phyloP scores from a whole-genome alignment of 2,888 invertebrate species.

The Dioctria linearis region DNA sequence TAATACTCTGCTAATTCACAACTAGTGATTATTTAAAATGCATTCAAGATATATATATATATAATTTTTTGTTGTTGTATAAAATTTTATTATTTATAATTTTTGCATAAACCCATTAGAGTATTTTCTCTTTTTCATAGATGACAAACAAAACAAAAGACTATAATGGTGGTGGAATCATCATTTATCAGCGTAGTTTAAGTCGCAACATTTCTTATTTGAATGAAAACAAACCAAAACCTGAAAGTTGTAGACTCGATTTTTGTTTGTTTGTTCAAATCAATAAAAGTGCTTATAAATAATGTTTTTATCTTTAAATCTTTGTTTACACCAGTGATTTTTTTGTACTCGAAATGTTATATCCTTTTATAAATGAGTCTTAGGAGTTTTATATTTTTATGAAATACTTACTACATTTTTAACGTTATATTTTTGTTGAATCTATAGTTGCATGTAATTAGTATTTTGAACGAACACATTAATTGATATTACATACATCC shows the following conservation, averaged over 20 bases:
- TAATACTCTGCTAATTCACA: too few relatives aligned
- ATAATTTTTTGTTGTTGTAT: too few relatives aligned
- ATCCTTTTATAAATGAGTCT: conserved; percentile 1
- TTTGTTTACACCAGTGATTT: conserved; percentile 35
- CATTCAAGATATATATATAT: too few relatives aligned
- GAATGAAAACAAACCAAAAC: not conserved
- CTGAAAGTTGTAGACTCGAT: not conserved
- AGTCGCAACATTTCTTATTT: conserved; percentile 16
- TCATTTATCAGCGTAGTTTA: conserved; percentile 35
- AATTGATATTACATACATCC: conserved; percentile 22
- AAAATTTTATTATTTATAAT: not conserved
- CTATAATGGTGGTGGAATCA: conserved; percentile 36
- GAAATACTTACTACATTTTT: conserved; percentile 13
- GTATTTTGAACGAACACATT: not conserved
- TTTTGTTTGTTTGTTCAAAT: conserved; percentile 8
- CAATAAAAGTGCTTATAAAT: not conserved
- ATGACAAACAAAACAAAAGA: conserved; percentile 27
- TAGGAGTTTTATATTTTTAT: conserved; percentile 21
- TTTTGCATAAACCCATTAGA: conserved; percentile 8
- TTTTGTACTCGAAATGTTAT: conserved; percentile 34
- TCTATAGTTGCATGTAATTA: conserved; percentile 3
- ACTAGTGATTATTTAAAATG: too few relatives aligned
- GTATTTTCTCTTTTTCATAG: conserved; percentile 42
- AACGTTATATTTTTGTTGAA: not conserved
- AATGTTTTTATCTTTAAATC: conserved; percentile 2